Conservation (phyloP, 2,797 vertebrate species). For the Sebastolobus alascanus region DNA sequence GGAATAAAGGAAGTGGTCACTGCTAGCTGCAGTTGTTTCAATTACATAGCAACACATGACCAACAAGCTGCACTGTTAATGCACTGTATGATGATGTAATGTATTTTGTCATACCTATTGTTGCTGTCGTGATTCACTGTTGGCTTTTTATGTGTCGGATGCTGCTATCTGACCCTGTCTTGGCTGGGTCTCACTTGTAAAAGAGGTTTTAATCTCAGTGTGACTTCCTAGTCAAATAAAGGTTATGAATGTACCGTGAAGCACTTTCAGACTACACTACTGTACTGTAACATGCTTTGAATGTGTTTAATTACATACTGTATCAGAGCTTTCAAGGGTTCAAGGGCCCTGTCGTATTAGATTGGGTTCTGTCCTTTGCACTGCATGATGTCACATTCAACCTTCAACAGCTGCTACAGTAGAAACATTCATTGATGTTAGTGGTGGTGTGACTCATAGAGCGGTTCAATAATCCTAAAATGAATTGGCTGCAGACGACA, state of each 20-base stretch:
- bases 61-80: too few relatives aligned
- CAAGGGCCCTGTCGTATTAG: neutral
- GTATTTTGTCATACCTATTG: too few relatives aligned
- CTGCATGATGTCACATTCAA: constrained; percentile 5
- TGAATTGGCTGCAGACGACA: constrained; percentile 19
- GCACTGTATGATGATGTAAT: too few relatives aligned
- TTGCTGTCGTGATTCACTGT: too few relatives aligned
- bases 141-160: too few relatives aligned
- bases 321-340: neutral
- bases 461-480: constrained; percentile 27
- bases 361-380: neutral
- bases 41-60: too few relatives aligned
- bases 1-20: too few relatives aligned
- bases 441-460: constrained; percentile 9
- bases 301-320: neutral
- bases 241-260: neutral
- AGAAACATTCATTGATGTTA: constrained; percentile 26
- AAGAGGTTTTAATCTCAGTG: too few relatives aligned
- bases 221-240: too few relatives aligned
- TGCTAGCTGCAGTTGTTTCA: too few relatives aligned
- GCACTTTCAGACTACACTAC: constrained; percentile 4
- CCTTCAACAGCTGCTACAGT: neutral
- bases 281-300: neutral
- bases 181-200: too few relatives aligned
- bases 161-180: too few relatives aligned